Percentiles rank a stretch among this genome's conserved stretches.
phyloP scores from a whole-genome alignment of 2,113 vertebrate species.

The Nothobranchius furzeri region DNA sequence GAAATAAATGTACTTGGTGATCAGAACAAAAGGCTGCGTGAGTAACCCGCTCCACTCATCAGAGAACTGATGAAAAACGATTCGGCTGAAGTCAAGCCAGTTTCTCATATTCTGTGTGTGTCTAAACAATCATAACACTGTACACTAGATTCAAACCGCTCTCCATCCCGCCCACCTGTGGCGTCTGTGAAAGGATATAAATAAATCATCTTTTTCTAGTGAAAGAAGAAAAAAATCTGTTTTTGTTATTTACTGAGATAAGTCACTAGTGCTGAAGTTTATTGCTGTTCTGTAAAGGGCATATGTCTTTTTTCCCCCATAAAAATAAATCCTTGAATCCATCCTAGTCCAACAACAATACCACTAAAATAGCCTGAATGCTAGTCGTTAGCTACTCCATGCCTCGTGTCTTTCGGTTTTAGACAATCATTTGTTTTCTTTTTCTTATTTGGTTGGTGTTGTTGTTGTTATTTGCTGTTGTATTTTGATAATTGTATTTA shows the following conservation, averaged over 20 bases:
- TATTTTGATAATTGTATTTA: slow-evolving; percentile 98
- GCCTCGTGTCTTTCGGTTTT: slow-evolving; percentile 93
- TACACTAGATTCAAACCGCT: slow-evolving; percentile 62
- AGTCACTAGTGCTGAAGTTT: slow-evolving; percentile 75
- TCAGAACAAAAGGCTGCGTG: slow-evolving; percentile 63
- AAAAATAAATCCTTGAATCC: slow-evolving; percentile 50
- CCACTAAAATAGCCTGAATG: slow-evolving; percentile 87
- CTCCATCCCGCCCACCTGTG: slow-evolving; percentile 25
- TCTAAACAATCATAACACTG: slow-evolving; percentile 80
- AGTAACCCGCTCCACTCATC: slow-evolving; percentile 12
- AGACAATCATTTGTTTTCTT: slow-evolving; percentile 93
- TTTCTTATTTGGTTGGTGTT: slow-evolving; percentile 78
- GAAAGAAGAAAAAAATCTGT: slow-evolving; percentile 72
- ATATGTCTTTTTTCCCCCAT: slow-evolving; percentile 47
- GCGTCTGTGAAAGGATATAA: slow-evolving; percentile 74
- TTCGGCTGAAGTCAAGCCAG: slow-evolving; percentile 57
- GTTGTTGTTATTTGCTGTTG: slow-evolving; percentile 95
- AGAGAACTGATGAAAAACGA: slow-evolving; percentile 39
- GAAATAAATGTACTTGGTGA: slow-evolving; percentile 67
- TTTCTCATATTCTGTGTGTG: slow-evolving; percentile 69
- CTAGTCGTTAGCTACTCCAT: slow-evolving; percentile 87
- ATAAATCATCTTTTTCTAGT: slow-evolving; percentile 73
- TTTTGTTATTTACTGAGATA: slow-evolving; percentile 66
- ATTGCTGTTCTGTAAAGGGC: slow-evolving; percentile 77
- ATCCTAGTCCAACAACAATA: slow-evolving; percentile 75